A percentile compares a stretch with the other conserved stretches of the same genome.
phyloP scores from a whole-genome alignment of 2,888 invertebrate genomes.

The Clunio marinus region DNA sequence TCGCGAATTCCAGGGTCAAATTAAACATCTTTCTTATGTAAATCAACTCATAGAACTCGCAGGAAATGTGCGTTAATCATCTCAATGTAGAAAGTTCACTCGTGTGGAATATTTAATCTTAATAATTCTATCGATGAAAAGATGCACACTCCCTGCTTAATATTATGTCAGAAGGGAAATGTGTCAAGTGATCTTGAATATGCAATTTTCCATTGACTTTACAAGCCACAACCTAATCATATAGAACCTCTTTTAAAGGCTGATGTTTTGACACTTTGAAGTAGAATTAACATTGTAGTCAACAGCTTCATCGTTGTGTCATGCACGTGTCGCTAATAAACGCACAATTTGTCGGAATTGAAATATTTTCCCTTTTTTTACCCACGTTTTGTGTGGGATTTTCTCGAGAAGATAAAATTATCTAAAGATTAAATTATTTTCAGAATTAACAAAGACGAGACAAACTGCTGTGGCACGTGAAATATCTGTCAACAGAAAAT shows the following conservation, averaged over 20 bases:
- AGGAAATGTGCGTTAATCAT: too few relatives aligned
- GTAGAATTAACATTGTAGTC: background rate
- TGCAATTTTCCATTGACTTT: too few relatives aligned
- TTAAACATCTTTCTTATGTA: too few relatives aligned
- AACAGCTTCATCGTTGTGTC: background rate
- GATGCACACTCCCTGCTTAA: too few relatives aligned
- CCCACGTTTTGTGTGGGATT: background rate
- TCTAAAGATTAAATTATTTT: background rate
- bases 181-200: too few relatives aligned
- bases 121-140: too few relatives aligned
- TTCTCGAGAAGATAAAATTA: background rate
- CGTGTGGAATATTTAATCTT: too few relatives aligned
- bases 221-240: conserved; percentile 18
- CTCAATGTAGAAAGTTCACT: too few relatives aligned
- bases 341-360: background rate
- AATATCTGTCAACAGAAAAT: background rate
- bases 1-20: too few relatives aligned
- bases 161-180: too few relatives aligned
- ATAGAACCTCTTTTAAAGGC: background rate
- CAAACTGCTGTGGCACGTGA: background rate
- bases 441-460: background rate
- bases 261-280: background rate
- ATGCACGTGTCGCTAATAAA: conserved; percentile 11
- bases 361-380: background rate
- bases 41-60: too few relatives aligned